Evolutionary conservation across 2,113 vertebrate species (phyloP).

Genomic region (Dicaeum eximium): DNA sequence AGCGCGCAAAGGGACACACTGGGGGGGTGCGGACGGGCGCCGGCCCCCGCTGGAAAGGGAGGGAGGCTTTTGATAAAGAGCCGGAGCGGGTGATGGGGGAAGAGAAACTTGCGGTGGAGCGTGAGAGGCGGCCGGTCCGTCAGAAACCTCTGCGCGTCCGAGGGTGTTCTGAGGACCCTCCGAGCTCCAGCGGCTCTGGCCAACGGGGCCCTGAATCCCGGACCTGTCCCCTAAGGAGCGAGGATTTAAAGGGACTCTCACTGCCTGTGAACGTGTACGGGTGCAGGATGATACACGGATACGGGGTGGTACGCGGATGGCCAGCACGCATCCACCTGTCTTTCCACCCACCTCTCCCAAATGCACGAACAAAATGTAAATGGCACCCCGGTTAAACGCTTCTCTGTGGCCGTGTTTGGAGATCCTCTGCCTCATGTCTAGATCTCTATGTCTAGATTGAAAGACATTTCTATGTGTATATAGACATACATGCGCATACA

Average conservation of each 20-base stretch:
- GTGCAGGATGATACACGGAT: no score
- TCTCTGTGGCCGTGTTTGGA: not conserved
- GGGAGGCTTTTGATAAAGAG: not conserved
- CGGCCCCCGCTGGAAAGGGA: not conserved
- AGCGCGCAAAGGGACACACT: not conserved
- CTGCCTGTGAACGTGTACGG: not conserved
- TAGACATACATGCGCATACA: fast-evolving
- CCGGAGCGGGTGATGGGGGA: not conserved
- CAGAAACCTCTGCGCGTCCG: not conserved
- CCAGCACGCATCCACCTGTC: not conserved
- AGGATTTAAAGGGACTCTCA: not conserved
- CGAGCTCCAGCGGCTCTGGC: not conserved
- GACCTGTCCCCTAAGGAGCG: not conserved
- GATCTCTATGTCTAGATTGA: fast-evolving
- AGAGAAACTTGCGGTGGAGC: not conserved
- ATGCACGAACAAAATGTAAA: not conserved
- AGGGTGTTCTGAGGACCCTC: not conserved
- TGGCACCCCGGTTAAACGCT: not conserved
- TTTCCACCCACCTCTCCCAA: not conserved
- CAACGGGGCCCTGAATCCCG: not conserved
- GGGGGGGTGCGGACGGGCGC: no score
- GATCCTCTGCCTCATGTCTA: not conserved
- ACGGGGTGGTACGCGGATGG: no score
- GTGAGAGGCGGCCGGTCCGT: not conserved
- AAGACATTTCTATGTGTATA: fast-evolving